Evolutionary conservation across 2,888 invertebrate species (phyloP).

Genomic region (Cephus nigrinus): DNA sequence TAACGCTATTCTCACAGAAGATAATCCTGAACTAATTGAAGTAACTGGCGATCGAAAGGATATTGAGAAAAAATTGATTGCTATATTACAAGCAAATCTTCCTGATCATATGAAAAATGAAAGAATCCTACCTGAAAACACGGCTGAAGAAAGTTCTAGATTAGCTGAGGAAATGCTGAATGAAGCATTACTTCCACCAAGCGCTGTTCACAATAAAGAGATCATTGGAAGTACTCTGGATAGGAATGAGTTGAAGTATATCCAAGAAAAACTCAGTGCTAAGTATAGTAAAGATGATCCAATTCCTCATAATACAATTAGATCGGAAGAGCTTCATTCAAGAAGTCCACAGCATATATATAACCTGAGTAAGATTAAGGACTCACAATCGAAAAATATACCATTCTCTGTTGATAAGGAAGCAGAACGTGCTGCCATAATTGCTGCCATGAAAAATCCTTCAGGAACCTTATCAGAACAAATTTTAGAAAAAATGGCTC

Average conservation of each 20-base stretch:
- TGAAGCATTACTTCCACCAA: slow-evolving; percentile 53
- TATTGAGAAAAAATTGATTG: background rate
- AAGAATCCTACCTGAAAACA: background rate
- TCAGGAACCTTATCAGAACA: slow-evolving; percentile 6
- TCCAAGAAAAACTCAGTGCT: slow-evolving; percentile 52
- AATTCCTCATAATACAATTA: slow-evolving; percentile 8
- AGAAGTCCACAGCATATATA: slow-evolving; percentile 3
- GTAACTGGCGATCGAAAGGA: background rate
- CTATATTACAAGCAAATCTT: background rate
- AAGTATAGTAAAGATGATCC: slow-evolving; percentile 49
- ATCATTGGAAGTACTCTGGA: slow-evolving; percentile 59
- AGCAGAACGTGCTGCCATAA: slow-evolving; percentile 21
- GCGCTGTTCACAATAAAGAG: slow-evolving; percentile 45
- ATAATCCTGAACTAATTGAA: background rate
- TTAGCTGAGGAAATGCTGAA: slow-evolving; percentile 50
- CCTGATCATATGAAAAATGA: background rate
- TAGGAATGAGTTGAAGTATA: slow-evolving; percentile 46
- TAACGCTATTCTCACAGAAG: background rate
- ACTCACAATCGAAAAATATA: background rate
- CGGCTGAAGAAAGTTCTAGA: slow-evolving; percentile 27
- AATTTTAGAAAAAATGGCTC: background rate
- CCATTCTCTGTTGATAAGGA: slow-evolving; percentile 23
- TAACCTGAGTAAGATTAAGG: slow-evolving; percentile 3
- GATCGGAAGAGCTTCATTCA: slow-evolving; percentile 8
- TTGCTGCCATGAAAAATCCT: slow-evolving; percentile 23